Evolutionary conservation across 2,797 vertebrate genomes (phyloP).

Genomic region (Hozukius guyotensis): DNA sequence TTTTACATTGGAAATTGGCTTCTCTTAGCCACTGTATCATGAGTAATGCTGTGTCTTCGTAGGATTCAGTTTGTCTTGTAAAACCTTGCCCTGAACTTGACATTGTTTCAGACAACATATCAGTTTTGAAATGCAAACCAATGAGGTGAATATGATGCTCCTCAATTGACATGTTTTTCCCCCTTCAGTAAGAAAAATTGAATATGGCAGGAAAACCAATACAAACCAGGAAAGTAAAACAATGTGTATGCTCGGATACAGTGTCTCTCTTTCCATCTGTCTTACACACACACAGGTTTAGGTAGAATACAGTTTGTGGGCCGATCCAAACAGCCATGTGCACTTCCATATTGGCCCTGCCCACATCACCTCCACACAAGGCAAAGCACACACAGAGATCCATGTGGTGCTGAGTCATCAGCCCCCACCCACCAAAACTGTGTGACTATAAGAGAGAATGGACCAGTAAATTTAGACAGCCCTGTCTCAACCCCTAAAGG

Average conservation of each 20-base stretch:
- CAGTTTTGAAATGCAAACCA: not conserved
- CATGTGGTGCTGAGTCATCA: slow-evolving; percentile 71
- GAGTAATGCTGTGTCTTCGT: not conserved
- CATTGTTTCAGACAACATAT: too few relatives aligned
- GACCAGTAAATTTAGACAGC: slow-evolving; percentile 27
- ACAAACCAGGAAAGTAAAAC: slow-evolving; percentile 10
- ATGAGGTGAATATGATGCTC: not conserved
- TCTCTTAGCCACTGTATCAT: too few relatives aligned
- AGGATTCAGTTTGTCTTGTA: not conserved
- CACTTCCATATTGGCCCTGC: slow-evolving; percentile 35
- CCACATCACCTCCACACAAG: slow-evolving; percentile 21
- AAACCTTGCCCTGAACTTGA: not conserved
- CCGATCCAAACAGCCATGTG: not conserved
- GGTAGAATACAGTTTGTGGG: not conserved
- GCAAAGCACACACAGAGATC: slow-evolving; percentile 25
- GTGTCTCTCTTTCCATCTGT: not conserved
- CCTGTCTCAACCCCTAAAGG: slow-evolving; percentile 3
- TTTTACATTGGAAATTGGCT: not conserved
- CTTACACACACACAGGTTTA: not conserved
- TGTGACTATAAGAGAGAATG: slow-evolving; percentile 40
- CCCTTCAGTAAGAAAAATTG: not conserved
- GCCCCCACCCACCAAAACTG: slow-evolving; percentile 44
- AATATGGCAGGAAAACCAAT: not conserved
- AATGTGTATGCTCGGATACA: not conserved
- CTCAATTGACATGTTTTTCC: not conserved